These are phyloP conservation scores for Trichosurus vulpecula DNA, from an alignment of 2,797 vertebrate genomes.

Conservation along the genomic window DNA sequence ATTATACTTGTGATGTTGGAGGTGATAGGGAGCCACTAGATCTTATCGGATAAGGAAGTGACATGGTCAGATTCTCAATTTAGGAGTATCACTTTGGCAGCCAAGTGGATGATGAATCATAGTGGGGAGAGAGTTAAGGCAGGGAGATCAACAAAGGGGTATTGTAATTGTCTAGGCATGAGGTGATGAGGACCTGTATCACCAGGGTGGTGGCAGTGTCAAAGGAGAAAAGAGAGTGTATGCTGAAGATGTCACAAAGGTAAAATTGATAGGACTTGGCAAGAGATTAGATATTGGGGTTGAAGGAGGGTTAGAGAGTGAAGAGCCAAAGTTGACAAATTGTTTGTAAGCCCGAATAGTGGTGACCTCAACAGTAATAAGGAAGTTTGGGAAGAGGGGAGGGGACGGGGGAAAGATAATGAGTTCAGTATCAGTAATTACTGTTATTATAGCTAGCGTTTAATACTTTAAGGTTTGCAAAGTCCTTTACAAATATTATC, in stretches of 20 bases:
- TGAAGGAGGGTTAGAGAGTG: neutral
- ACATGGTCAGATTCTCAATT: neutral
- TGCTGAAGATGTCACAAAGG: neutral
- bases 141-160: neutral
- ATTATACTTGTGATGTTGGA: neutral
- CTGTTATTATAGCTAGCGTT: neutral
- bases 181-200: neutral
- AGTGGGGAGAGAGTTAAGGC: neutral
- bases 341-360: neutral
- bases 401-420: neutral
- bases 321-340: neutral
- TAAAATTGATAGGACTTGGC: neutral
- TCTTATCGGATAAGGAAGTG: neutral
- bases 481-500: neutral
- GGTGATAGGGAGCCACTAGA: neutral
- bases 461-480: neutral
- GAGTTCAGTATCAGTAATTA: neutral
- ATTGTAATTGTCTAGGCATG: neutral
- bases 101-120: neutral
- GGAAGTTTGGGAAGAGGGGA: neutral
- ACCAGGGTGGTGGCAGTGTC: neutral
- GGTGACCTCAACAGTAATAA: neutral
- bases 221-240: neutral
- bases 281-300: neutral
- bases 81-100: neutral